Percentiles rank a stretch among this genome's conserved stretches.
phyloP scores from a whole-genome alignment of 2,113 vertebrate genomes.

The Spizaetus ornatus region DNA sequence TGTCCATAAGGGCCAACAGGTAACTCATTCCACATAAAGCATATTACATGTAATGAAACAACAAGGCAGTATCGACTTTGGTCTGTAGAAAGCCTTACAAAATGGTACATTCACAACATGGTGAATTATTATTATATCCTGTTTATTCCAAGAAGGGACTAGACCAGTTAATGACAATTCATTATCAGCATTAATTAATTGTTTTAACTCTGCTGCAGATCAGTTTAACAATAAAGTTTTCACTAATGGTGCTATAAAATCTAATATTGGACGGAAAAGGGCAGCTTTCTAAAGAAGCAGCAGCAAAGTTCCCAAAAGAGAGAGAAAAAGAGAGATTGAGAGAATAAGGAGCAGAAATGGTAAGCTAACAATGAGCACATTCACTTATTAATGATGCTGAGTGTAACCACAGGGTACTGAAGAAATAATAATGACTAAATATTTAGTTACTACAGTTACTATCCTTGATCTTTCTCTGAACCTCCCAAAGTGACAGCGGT shows the following conservation, averaged over 20 bases:
- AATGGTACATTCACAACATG: background rate
- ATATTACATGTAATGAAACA: background rate
- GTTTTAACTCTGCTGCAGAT: background rate
- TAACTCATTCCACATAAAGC: background rate
- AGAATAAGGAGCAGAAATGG: background rate
- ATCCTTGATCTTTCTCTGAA: conserved; percentile 47
- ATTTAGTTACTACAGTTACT: conserved; percentile 65
- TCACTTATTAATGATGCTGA: background rate
- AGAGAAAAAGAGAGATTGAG: background rate
- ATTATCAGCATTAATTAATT: background rate
- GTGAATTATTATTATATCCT: background rate
- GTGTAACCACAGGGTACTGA: conserved; percentile 3
- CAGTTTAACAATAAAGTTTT: background rate
- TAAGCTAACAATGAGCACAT: background rate
- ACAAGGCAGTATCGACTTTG: background rate
- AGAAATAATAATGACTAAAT: conserved; percentile 58
- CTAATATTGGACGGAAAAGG: background rate
- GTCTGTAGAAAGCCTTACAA: background rate
- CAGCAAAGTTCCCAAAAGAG: background rate
- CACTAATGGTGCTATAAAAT: background rate
- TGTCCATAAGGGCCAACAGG: background rate
- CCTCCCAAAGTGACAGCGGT: conserved; percentile 10
- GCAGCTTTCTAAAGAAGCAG: background rate
- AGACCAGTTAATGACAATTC: background rate
- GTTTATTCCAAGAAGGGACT: background rate